phyloP scores from a whole-genome alignment of 2,113 vertebrate species.

The Gambusia holbrooki region DNA sequence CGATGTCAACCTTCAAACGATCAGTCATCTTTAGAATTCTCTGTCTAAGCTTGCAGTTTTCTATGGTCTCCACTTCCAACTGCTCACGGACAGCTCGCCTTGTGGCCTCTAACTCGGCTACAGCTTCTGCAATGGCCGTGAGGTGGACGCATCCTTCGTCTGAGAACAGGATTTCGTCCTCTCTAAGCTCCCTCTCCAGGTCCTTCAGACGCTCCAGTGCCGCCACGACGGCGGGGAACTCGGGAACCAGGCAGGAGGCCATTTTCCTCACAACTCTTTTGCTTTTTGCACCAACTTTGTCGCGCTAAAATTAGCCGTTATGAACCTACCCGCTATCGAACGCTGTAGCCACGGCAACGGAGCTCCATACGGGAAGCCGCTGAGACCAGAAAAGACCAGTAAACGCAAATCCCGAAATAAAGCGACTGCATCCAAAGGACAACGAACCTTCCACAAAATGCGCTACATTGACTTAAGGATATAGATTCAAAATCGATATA shows the following conservation, averaged over 20 bases:
- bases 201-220: conserved; percentile 76
- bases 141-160: conserved; percentile 79
- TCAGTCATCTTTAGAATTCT: conserved; percentile 62
- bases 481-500: not conserved
- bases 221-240: conserved; percentile 61
- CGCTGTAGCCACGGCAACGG: conserved; percentile 20
- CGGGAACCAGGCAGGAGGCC: conserved; percentile 66
- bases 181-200: conserved; percentile 78
- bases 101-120: conserved; percentile 81
- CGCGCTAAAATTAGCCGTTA: not conserved
- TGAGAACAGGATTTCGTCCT: conserved; percentile 72
- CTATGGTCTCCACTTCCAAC: conserved; percentile 85
- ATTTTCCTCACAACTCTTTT: conserved; percentile 28
- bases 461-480: not conserved
- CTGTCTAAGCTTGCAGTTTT: conserved; percentile 82
- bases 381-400: not conserved
- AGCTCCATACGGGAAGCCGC: conserved; percentile 38
- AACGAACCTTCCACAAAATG: not conserved
- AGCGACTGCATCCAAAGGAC: not conserved
- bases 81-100: conserved; percentile 74
- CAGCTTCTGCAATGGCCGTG: conserved; percentile 68
- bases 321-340: not conserved
- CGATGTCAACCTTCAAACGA: conserved; percentile 47
- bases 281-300: accelerated
- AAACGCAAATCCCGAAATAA: not conserved